Evolutionary conservation across 2,888 invertebrate species (phyloP), one percentile per base, ranked within the genome.

Genomic region (Hemithea aestivaria): DNA sequence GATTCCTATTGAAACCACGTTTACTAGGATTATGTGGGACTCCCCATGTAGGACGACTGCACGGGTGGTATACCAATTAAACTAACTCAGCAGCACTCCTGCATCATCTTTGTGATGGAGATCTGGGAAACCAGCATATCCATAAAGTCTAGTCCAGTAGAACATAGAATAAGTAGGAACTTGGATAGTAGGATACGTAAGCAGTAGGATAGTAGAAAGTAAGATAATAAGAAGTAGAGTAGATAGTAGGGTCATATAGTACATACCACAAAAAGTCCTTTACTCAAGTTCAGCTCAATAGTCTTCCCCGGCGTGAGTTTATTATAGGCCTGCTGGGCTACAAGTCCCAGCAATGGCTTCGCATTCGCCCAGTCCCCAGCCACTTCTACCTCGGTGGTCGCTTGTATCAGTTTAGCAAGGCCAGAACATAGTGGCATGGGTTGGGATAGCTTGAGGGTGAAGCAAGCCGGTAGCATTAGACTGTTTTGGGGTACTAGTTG

Each of bases 391-490:
- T 87, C 87, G 22, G 85, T 87, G 1, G 84, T 83, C 7, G 81
- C 78, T 21, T 85, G 73, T 52, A 88, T 87, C 8, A 81, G 70
- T 53, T 90, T 89, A 20, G 96, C 89, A 21, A 96, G 84, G 10
- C 92, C 91, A 16, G 92, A 84, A 58, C 96, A 96, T 52, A 98
- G 91, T 0, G 97, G 96, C 81, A 95, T 92, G 1, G 96, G 94
- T 64, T 94, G 93, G 34, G 94, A 94, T 30, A 98, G 87, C 45
- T 91, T 91, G 9, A 87, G 70, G 0, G 83, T 94, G 81, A 97
- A 98, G 68, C 94, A 95, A 0, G 98, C 98, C 0, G 97, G 97
- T 60, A 98, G 85, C 71, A 94, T 91, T 27, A 94, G 93, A 51
- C 96, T 97, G 83, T 98, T 98, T 56, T 92, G 91, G 35, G 92